Evolutionary conservation across 2,888 invertebrate genomes (phyloP).

Genomic region (Lapara coniferarum): DNA sequence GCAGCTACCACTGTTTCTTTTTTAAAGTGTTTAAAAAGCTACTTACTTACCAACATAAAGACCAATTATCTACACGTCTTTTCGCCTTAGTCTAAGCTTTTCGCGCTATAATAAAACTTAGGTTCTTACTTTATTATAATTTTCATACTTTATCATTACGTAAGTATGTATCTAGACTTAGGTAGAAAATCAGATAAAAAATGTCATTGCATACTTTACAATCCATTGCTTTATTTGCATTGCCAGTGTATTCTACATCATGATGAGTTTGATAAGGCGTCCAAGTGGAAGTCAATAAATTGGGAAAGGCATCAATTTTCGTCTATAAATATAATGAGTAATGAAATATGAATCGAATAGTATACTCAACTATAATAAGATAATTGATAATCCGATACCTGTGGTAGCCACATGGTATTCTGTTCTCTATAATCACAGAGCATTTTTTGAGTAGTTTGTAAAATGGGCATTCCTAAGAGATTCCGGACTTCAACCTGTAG

Average conservation of each 20-base stretch:
- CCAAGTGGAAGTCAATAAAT: background rate
- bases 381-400: background rate
- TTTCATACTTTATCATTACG: no score
- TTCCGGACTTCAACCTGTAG: conserved; percentile 41
- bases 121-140: no score
- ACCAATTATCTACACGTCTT: no score
- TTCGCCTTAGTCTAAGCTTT: no score
- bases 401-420: background rate
- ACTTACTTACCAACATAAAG: no score
- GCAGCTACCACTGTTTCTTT: background rate
- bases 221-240: background rate
- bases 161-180: no score
- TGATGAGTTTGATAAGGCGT: background rate
- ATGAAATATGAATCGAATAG: background rate
- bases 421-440: background rate
- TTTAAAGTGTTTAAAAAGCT: no score
- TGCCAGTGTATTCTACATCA: background rate
- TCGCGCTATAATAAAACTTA: no score
- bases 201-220: background rate
- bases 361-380: background rate
- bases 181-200: background rate
- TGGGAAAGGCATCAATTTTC: background rate
- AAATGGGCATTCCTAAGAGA: conserved; percentile 39
- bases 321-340: background rate
- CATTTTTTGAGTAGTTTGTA: conserved; percentile 20